Percentiles rank a stretch among this genome's conserved stretches.
These are phyloP conservation scores for Aplodontia rufa DNA, from an alignment of 2,113 vertebrate genomes.

Conservation along the genomic window DNA sequence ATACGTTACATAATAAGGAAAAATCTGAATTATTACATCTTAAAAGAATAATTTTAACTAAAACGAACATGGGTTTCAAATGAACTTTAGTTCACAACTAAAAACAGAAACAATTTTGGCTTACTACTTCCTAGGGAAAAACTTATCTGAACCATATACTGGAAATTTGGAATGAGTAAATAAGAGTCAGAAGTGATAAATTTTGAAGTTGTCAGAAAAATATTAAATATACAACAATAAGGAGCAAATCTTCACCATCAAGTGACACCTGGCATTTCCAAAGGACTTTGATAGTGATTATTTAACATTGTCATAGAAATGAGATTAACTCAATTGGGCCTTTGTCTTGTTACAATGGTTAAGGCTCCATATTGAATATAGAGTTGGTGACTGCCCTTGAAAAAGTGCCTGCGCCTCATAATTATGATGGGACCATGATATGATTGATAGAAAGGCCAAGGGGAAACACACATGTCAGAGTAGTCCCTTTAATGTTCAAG, in stretches of 20 bases:
- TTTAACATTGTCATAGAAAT: not conserved
- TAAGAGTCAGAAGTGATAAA: not conserved
- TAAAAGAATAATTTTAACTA: conserved; percentile 15
- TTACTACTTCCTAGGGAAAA: not conserved
- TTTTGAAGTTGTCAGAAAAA: not conserved
- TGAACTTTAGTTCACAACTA: not conserved
- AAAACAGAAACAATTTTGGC: not conserved
- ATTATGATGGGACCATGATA: not conserved
- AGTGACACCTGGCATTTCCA: not conserved
- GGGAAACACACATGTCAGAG: not conserved
- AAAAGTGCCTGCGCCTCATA: not conserved
- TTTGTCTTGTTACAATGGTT: not conserved
- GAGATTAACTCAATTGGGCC: not conserved
- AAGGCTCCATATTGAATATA: not conserved
- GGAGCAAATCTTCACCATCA: not conserved
- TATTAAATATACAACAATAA: not conserved
- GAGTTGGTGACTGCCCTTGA: not conserved
- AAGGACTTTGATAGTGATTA: not conserved
- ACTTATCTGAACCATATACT: not conserved
- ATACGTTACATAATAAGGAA: not conserved
- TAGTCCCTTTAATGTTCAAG: not conserved
- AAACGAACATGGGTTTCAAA: not conserved
- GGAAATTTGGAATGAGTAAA: not conserved
- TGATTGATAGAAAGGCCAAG: not conserved
- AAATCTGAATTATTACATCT: not conserved